Evolutionary conservation across 2,113 vertebrate genomes (phyloP), one percentile per base, ranked within the genome.

Genomic region (Aspidoscelis tigris): DNA sequence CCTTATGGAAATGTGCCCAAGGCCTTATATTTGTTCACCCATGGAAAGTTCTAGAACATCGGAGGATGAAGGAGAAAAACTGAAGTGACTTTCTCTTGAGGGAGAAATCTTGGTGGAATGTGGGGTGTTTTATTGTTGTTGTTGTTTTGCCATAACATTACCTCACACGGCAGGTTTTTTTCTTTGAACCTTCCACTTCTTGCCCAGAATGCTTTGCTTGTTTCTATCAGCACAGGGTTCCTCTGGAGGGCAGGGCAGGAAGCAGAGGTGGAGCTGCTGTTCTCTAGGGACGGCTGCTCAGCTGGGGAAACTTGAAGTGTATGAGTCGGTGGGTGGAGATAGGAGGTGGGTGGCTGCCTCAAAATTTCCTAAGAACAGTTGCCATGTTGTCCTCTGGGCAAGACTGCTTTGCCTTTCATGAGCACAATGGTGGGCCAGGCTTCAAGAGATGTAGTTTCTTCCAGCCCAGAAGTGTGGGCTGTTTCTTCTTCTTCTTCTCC

Each of bases 331-430:
- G 5, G 33, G 33, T 64, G 55, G 43, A 73, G 80, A 24, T 61
- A 81, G 43, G 22, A n/a, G 26, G 58, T 64, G 80, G 76, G 76
- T 43, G 76, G 76, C 20, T 24, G 33, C 76, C 58, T 78, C 76
- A 78, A 2, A 61, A n/a, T 72, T 73, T 47, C 24, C 55, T 47
- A 39, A 73, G 10, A 64, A 33, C 14, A 41, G 1, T 26, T 21
- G 14, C 1, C 3, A n/a, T 55, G 9, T 41, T 24, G n/a, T 9
- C 26, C 24, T 1, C 33, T 20, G 1, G 33, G 12, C 61, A 44
- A 5, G 7, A 41, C 21, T n/a, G 7, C 53, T 73, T 12, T 43
- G 41, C 21, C 14, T 64, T 64, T 73, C 3, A 33, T 53, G 64
- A 44, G 78, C 1, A n/a, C 66, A 21, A 33, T 53, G 47, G 26